phyloP scores from a whole-genome alignment of 1,140 invertebrate species.

The Zaprionus taronus region DNA sequence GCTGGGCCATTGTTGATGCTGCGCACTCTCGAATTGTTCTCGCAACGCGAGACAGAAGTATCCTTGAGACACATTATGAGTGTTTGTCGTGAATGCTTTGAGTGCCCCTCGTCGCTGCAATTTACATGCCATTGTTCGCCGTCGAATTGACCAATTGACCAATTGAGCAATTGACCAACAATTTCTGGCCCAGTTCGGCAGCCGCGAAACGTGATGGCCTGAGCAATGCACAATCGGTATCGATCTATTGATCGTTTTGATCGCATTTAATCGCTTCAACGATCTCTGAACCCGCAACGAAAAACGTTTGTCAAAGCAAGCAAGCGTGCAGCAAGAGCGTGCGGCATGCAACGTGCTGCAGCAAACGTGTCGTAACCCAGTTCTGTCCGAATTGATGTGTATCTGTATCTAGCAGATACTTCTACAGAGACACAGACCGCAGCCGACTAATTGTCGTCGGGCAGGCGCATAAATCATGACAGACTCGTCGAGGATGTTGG shows the following conservation, averaged over 20 bases:
- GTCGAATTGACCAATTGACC: conserved; percentile 48
- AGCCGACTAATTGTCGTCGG: conserved; percentile 74
- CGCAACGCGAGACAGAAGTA: conserved; percentile 40
- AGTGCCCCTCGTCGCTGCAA: conserved; percentile 41
- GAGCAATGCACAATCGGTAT: conserved; percentile 25
- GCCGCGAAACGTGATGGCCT: conserved; percentile 68
- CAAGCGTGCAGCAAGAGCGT: conserved; percentile 11
- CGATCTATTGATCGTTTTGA: not conserved
- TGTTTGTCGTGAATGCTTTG: conserved; percentile 13
- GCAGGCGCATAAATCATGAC: conserved; percentile 72
- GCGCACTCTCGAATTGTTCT: conserved; percentile 58
- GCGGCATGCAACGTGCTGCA: conserved; percentile 36
- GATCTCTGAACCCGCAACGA: conserved; percentile 18
- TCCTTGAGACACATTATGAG: conserved; percentile 59
- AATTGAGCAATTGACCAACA: conserved; percentile 47
- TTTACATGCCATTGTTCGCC: conserved; percentile 74
- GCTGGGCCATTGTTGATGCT: conserved; percentile 38
- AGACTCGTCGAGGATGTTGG: conserved; percentile 70
- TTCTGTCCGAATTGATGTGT: conserved; percentile 68
- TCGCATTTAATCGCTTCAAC: not conserved
- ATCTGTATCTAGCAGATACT: conserved; percentile 66
- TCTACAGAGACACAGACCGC: not conserved
- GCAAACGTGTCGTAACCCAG: conserved; percentile 57
- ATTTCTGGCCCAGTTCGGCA: conserved; percentile 19
- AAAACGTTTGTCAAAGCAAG: conserved; percentile 6